Evolutionary conservation across 1,140 invertebrate genomes (phyloP).

Genomic region (Berghia stephanieae): DNA sequence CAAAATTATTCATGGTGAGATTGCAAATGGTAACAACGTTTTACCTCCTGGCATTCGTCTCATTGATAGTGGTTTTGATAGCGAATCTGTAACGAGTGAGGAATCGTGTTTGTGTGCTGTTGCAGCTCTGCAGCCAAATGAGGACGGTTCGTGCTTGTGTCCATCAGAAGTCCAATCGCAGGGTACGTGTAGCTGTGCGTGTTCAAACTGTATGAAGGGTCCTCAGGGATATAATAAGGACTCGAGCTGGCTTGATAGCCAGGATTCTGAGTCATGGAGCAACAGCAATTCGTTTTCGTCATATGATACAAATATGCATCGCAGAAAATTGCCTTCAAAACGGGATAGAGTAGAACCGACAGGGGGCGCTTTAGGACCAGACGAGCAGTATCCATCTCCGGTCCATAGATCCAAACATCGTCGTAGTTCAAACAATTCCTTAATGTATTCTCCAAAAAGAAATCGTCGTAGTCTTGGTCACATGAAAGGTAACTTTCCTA

Average conservation of each 20-base stretch:
- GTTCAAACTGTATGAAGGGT: constrained; percentile 37
- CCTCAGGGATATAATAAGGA: constrained; percentile 26
- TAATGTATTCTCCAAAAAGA: constrained; percentile 3
- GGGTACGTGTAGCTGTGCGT: constrained; percentile 38
- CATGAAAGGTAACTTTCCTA: neutral
- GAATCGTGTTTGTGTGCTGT: constrained; percentile 39
- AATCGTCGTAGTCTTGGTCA: neutral
- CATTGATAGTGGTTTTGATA: constrained; percentile 60
- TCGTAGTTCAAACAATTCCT: no score
- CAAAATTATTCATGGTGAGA: constrained; percentile 30
- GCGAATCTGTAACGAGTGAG: constrained; percentile 52
- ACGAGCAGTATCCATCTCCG: constrained; percentile 31
- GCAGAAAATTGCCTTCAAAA: constrained; percentile 29
- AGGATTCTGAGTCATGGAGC: constrained; percentile 36
- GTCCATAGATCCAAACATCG: neutral
- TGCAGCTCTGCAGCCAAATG: constrained; percentile 30
- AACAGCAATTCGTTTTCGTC: constrained; percentile 45
- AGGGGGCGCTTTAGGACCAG: constrained; percentile 27
- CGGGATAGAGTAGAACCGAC: neutral
- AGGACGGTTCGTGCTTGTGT: constrained; percentile 34
- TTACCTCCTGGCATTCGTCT: constrained; percentile 32
- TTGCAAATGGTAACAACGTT: neutral
- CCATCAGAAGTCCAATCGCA: constrained; percentile 27
- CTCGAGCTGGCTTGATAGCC: constrained; percentile 35
- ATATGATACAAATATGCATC: constrained; percentile 35